Evolutionary conservation across 1,140 invertebrate genomes (phyloP).

Genomic region (Cardiocondyla obscurior): DNA sequence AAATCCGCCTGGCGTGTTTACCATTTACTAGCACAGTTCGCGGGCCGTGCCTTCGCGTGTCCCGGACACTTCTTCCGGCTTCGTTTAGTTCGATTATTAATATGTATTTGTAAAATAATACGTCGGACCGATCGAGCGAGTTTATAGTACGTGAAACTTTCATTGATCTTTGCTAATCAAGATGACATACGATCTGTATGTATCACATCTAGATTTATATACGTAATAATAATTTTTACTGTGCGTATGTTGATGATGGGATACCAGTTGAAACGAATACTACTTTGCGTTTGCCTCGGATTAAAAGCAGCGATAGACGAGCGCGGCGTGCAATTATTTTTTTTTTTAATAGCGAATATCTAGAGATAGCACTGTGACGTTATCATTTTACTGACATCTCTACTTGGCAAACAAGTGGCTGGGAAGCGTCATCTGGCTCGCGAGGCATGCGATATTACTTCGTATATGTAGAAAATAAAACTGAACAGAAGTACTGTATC

Average conservation of each 20-base stretch:
- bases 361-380: neutral
- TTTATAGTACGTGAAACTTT: too few relatives aligned
- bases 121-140: too few relatives aligned
- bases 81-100: neutral
- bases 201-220: neutral
- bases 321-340: neutral
- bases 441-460: neutral
- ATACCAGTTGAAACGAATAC: neutral
- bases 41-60: too few relatives aligned
- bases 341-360: neutral
- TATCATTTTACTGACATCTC: neutral
- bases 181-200: neutral
- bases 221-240: neutral
- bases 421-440: slow-evolving; percentile 11
- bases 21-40: neutral
- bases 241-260: neutral
- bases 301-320: neutral
- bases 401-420: neutral
- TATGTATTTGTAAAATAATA: too few relatives aligned
- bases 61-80: neutral
- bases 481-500: slow-evolving; percentile 9
- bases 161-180: neutral
- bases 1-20: neutral
- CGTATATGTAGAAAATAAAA: neutral
- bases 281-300: neutral